A percentile compares a stretch with the other conserved stretches of the same genome.
Evolutionary conservation across 2,888 invertebrate genomes (phyloP).

Genomic region (Formica aserva): DNA sequence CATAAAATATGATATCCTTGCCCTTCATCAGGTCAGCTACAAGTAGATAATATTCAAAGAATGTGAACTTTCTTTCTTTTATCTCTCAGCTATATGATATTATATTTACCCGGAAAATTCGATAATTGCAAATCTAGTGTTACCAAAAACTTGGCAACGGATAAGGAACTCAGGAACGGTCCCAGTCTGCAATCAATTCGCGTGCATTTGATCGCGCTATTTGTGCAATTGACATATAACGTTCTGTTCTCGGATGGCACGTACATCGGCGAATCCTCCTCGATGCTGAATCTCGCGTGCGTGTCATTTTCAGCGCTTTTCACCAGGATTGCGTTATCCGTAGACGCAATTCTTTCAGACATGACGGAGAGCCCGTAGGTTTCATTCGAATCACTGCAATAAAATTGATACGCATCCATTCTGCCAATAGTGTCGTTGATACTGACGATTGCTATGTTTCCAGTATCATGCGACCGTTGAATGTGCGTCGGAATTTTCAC

Average conservation of each 20-base stretch:
- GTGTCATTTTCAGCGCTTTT: conserved; percentile 4
- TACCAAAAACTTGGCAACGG: conserved; percentile 81
- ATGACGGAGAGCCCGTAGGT: conserved; percentile 5
- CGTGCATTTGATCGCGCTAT: conserved; percentile 79
- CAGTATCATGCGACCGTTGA: conserved; percentile 29
- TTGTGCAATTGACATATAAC: conserved; percentile 83
- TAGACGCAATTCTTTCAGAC: not conserved
- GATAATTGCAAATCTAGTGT: conserved; percentile 81
- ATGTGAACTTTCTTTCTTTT: not conserved
- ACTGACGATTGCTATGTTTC: conserved; percentile 68
- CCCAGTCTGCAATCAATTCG: conserved; percentile 82
- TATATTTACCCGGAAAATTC: conserved; percentile 80
- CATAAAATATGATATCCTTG: conserved; percentile 83
- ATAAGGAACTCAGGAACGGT: conserved; percentile 79
- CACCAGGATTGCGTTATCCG: not conserved
- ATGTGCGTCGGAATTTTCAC: conserved; percentile 81
- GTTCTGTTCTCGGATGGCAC: conserved; percentile 68
- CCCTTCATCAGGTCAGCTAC: conserved; percentile 67
- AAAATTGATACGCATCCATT: conserved; percentile 70
- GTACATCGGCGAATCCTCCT: conserved; percentile 53
- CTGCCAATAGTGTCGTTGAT: conserved; percentile 69
- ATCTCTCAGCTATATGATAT: not conserved
- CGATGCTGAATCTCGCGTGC: conserved; percentile 55
- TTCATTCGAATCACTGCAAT: conserved; percentile 57
- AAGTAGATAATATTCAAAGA: conserved; percentile 32